Evolutionary conservation across 2,888 invertebrate genomes (phyloP).

Genomic region (Tupiocoris notatus): DNA sequence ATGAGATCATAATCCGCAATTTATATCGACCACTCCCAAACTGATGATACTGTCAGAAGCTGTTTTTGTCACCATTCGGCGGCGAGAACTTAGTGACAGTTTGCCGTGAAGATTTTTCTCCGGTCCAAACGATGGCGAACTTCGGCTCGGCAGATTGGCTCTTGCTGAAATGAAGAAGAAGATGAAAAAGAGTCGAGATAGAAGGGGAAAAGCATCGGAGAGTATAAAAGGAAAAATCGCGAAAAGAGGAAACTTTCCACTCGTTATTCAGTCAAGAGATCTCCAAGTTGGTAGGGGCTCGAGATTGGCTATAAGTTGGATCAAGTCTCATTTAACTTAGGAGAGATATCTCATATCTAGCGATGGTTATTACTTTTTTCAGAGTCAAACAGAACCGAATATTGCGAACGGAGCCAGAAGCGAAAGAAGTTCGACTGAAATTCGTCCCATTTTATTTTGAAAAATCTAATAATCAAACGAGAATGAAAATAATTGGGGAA

Average conservation of each 20-base stretch:
- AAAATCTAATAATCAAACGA: too few species aligned
- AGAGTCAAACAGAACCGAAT: neutral
- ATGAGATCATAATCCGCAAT: too few species aligned
- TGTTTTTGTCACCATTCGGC: neutral
- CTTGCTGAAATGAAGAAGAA: neutral
- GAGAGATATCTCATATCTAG: constrained; percentile 32
- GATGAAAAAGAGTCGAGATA: too few species aligned
- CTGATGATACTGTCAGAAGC: neutral
- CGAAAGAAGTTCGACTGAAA: neutral
- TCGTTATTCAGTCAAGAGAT: neutral
- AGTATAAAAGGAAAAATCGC: neutral
- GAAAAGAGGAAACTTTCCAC: neutral
- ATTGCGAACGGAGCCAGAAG: too few species aligned
- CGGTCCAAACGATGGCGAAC: too few species aligned
- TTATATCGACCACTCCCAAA: too few species aligned
- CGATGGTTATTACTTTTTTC: constrained; percentile 24
- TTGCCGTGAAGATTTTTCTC: neutral
- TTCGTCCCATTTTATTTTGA: neutral
- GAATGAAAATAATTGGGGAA: too few species aligned
- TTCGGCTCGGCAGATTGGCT: neutral
- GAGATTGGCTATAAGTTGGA: constrained; percentile 32
- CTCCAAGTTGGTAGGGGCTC: neutral
- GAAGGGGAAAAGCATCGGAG: neutral
- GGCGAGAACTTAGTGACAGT: neutral
- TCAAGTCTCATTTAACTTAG: constrained; percentile 32